Evolutionary conservation across 2,797 vertebrate genomes (phyloP).

Genomic region (Potorous gilbertii): DNA sequence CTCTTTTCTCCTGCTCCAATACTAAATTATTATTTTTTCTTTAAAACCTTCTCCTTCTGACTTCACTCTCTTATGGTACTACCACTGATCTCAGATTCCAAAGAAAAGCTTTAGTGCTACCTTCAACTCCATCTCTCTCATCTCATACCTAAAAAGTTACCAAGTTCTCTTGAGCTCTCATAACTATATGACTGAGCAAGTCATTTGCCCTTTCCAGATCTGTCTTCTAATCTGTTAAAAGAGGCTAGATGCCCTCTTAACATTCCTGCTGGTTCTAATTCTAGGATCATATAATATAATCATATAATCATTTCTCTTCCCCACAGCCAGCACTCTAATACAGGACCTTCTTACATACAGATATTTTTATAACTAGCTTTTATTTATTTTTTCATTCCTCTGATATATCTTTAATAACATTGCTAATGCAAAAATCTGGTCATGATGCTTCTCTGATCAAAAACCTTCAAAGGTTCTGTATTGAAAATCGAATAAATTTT

Average conservation of each 20-base stretch:
- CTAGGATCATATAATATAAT: neutral
- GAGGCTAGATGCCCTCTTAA: neutral
- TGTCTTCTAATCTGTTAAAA: neutral
- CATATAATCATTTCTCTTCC: neutral
- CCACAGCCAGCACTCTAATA: neutral
- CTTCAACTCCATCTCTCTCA: neutral
- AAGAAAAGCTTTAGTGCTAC: neutral
- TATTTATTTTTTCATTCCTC: neutral
- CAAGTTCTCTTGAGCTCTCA: neutral
- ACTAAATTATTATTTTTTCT: neutral
- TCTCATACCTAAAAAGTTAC: neutral
- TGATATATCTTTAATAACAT: neutral
- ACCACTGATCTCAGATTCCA: neutral
- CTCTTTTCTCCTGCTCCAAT: neutral
- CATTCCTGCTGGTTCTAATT: neutral
- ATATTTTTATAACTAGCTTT: neutral
- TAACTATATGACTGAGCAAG: neutral
- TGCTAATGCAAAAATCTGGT: neutral
- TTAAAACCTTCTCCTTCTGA: neutral
- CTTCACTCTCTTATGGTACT: neutral
- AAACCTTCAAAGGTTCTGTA: neutral
- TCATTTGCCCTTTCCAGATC: neutral
- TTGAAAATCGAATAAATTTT: neutral
- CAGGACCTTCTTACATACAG: neutral
- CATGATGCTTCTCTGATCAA: neutral